A percentile compares a stretch with the other conserved stretches of the same genome.
Conservation (phyloP, 2,797 vertebrate genomes). For the Chanos chanos region DNA sequence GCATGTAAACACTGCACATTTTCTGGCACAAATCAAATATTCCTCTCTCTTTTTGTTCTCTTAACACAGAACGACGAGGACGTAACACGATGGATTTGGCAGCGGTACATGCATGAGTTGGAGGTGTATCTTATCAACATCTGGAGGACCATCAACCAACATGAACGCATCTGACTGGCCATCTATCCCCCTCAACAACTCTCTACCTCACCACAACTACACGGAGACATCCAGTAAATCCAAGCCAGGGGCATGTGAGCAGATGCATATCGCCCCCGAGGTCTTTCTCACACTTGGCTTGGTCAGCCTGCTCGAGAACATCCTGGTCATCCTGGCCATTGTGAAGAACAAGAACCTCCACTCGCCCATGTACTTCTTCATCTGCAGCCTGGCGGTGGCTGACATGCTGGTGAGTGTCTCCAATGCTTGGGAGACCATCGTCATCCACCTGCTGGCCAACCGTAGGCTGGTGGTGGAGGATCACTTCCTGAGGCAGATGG, state of each 20-base stretch:
- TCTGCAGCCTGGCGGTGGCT: conserved; percentile 90
- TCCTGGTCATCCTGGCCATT: conserved; percentile 89
- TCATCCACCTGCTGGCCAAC: conserved; percentile 89
- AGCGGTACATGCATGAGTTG: not conserved
- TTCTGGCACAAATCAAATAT: not conserved
- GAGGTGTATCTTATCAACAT: not conserved
- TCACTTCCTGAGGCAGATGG: conserved; percentile 86
- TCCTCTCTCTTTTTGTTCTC: not conserved
- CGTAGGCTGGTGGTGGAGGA: conserved; percentile 81
- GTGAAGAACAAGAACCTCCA: conserved; percentile 97
- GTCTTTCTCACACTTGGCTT: conserved; percentile 91
- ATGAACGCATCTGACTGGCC: conserved; percentile 58
- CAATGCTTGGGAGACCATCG: conserved; percentile 91
- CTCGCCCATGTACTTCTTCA: conserved; percentile 96
- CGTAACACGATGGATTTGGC: not conserved
- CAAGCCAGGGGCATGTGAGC: conserved; percentile 75
- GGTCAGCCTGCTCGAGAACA: conserved; percentile 90
- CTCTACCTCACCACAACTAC: conserved; percentile 34
- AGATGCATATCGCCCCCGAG: conserved; percentile 87
- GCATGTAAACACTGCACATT: not conserved
- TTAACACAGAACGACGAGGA: conserved; percentile 1
- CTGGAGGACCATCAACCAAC: conserved; percentile 17
- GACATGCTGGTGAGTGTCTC: conserved; percentile 97
- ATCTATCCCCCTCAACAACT: conserved; percentile 5
- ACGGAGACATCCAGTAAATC: conserved; percentile 45